phyloP scores from a whole-genome alignment of 2,113 vertebrate genomes.

The Potamarius usumacintae region DNA sequence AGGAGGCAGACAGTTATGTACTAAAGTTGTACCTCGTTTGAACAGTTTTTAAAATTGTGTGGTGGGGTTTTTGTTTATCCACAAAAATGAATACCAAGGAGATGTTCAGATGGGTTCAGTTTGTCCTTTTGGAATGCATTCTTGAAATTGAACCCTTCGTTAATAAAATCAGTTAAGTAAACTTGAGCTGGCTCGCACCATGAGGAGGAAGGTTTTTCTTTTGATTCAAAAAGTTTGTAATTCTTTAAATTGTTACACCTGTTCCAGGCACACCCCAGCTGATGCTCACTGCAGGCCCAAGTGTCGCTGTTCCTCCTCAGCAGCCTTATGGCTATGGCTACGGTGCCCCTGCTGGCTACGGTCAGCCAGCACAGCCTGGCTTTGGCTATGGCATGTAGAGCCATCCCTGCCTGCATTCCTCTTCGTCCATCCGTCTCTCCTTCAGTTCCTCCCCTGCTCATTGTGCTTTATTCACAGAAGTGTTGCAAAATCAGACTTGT shows the following conservation, averaged over 20 bases:
- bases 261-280: slow-evolving; percentile 91
- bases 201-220: not conserved
- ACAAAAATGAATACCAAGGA: no score
- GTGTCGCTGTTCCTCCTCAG: slow-evolving; percentile 92
- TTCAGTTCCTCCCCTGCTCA: slow-evolving; percentile 87
- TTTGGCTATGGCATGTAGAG: slow-evolving; percentile 97
- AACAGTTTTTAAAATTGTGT: not conserved
- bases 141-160: no score
- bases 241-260: not conserved
- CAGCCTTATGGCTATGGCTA: slow-evolving; percentile 94
- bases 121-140: no score
- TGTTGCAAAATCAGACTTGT: slow-evolving; percentile 78
- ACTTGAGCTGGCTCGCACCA: not conserved
- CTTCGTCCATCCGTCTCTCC: slow-evolving; percentile 74
- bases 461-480: slow-evolving; percentile 85
- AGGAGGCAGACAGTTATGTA: no score
- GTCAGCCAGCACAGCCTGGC: slow-evolving; percentile 84
- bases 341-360: slow-evolving; percentile 82
- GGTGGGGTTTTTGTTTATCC: not conserved
- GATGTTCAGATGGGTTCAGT: no score
- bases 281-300: slow-evolving; percentile 96
- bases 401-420: slow-evolving; percentile 59
- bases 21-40: no score
- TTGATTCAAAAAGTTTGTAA: not conserved
- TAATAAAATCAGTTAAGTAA: not conserved